A percentile compares a stretch with the other conserved stretches of the same genome.
Conservation (phyloP, 1,140 invertebrate species). For the Drosophila parvula region DNA sequence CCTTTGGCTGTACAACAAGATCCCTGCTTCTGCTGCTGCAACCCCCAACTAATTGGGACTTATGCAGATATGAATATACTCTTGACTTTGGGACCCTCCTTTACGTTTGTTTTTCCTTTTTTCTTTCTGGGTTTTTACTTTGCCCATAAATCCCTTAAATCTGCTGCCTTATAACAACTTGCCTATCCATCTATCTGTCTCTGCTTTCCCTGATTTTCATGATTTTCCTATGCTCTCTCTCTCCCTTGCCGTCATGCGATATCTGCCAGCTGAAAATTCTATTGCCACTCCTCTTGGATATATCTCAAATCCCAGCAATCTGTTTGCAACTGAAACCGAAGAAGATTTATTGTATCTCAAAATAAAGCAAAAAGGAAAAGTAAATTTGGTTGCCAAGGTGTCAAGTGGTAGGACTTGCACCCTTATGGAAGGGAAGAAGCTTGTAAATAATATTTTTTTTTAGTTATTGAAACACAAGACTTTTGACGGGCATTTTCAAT, state of each 20-base stretch:
- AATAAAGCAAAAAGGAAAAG: conserved; percentile 16
- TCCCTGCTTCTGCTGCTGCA: conserved; percentile 1
- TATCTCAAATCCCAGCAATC: conserved; percentile 73
- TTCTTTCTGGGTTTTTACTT: not conserved
- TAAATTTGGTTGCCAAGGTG: conserved; percentile 63
- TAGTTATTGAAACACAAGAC: conserved; percentile 70
- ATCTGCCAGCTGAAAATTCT: conserved; percentile 28
- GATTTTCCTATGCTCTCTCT: too few species aligned
- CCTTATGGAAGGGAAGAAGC: conserved; percentile 7
- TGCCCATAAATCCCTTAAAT: conserved; percentile 32
- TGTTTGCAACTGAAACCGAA: conserved; percentile 78
- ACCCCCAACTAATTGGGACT: conserved; percentile 34
- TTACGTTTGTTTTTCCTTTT: conserved; percentile 2
- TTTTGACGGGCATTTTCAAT: conserved; percentile 71
- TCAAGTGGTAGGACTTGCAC: conserved; percentile 55
- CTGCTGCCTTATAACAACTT: conserved; percentile 24
- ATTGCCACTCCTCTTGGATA: conserved; percentile 48
- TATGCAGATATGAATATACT: conserved; percentile 16
- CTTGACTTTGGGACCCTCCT: conserved; percentile 38
- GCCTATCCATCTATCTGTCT: conserved; percentile 40
- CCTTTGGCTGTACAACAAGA: conserved; percentile 9
- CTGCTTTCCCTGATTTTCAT: conserved; percentile 31
- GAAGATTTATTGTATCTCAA: conserved; percentile 73
- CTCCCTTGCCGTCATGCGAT: conserved; percentile 25
- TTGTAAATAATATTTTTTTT: conserved; percentile 76